Evolutionary conservation across 2,113 vertebrate genomes (phyloP).

Genomic region (Bujurquina vittata): DNA sequence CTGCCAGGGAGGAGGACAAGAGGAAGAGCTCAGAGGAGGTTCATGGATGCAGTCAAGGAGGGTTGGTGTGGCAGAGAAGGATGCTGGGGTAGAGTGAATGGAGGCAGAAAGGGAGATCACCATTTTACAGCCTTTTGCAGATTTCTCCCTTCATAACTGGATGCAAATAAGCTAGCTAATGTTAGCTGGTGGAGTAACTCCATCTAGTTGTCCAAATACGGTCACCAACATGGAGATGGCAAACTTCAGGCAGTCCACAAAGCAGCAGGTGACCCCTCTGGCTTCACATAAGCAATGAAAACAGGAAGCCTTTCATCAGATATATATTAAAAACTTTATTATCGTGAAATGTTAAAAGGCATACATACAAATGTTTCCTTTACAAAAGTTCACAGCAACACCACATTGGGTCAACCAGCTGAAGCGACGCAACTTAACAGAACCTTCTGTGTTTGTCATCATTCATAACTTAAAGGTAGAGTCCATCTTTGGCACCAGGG

Average conservation of each 20-base stretch:
- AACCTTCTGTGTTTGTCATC: slow-evolving; percentile 60
- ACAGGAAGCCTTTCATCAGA: slow-evolving; percentile 45
- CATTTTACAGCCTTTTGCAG: no score
- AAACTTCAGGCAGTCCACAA: neutral
- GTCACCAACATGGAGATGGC: neutral
- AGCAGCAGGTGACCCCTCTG: neutral
- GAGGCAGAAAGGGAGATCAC: no score
- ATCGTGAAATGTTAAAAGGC: slow-evolving; percentile 82
- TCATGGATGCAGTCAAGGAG: no score
- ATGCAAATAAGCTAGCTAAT: neutral
- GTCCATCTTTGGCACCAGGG: slow-evolving; percentile 81
- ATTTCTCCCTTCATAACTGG: neutral
- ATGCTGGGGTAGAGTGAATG: no score
- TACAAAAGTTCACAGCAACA: slow-evolving; percentile 82
- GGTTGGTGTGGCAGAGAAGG: no score
- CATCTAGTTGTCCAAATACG: neutral
- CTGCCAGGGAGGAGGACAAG: no score
- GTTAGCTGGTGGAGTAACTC: neutral
- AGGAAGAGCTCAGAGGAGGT: no score
- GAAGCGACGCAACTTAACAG: slow-evolving; percentile 63
- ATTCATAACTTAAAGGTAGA: slow-evolving; percentile 79
- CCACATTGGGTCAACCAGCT: slow-evolving; percentile 74
- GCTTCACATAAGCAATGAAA: neutral
- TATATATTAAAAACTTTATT: slow-evolving; percentile 84
- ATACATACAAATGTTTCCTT: slow-evolving; percentile 76